A percentile compares a stretch with the other conserved stretches of the same genome.
phyloP scores from a whole-genome alignment of 2,888 invertebrate genomes.

The Ceriagrion tenellum region DNA sequence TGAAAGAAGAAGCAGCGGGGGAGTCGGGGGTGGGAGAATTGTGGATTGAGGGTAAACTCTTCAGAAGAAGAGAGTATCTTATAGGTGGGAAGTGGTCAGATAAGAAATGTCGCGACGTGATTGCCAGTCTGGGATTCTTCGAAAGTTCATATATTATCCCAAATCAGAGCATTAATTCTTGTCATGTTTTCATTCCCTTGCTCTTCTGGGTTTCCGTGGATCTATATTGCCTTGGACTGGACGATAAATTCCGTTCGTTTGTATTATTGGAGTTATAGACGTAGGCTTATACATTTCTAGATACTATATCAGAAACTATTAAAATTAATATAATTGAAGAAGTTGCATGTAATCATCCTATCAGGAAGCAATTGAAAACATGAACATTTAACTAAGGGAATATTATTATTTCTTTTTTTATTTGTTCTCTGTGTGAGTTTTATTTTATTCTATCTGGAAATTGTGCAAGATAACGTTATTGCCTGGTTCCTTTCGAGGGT shows the following conservation, averaged over 20 bases:
- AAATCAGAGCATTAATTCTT: background rate
- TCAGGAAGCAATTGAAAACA: no score
- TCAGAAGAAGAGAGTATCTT: background rate
- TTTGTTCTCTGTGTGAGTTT: no score
- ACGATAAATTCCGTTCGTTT: background rate
- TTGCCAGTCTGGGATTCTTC: background rate
- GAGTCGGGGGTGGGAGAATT: background rate
- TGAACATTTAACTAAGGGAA: no score
- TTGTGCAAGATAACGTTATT: no score
- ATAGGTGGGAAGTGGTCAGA: background rate
- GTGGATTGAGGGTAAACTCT: background rate
- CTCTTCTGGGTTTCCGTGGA: background rate
- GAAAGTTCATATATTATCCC: background rate
- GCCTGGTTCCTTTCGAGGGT: no score
- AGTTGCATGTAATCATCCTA: no score
- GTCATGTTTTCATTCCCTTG: background rate
- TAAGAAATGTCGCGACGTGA: conserved; percentile 28
- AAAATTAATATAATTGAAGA: no score
- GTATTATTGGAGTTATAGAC: no score
- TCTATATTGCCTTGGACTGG: background rate
- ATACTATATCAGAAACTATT: no score
- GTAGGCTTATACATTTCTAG: no score
- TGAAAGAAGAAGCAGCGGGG: background rate
- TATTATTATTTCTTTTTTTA: no score
- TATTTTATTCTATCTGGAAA: no score